Evolutionary conservation across 2,113 vertebrate genomes (phyloP), one percentile per base, ranked within the genome.

Genomic region (Leptosomus discolor): DNA sequence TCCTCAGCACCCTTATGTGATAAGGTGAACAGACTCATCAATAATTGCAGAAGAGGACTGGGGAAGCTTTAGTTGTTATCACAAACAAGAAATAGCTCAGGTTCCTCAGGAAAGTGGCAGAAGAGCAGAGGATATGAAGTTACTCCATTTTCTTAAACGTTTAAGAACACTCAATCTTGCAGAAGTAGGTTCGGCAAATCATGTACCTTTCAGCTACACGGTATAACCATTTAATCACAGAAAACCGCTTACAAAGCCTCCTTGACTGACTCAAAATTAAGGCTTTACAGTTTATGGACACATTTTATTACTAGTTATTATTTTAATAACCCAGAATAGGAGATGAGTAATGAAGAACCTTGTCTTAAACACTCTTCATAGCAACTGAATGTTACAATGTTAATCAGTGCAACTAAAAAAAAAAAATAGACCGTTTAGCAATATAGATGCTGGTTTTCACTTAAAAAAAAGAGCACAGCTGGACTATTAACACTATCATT

Each of bases 111-210:
- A 90, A 56, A 77, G 29, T 22, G 8, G 19, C 43, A 70, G n/a
- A 78, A 50, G 4, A 39, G 23, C 34, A 85, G 51, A 83, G n/a
- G 16, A 76, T 24, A 71, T 1, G 7, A 67, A 85, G 9, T 7
- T 19, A 78, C 8, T 85, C 36, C 17, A 6, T 79, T 67, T 83
- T 45, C 27, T 41, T 71, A 5, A 74, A 69, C 34, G 30, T 11
- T 45, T 76, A 73, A 0, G 0, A 56, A 81, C 36, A 46, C 8
- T 26, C 27, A 27, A 1, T 29, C 50, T 73, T 61, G 36, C 23
- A 73, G 23, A 93, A 74, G 34, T 1, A 82, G 34, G 39, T 69
- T 87, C 29, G 69, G 20, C 36, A 77, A 86, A 92, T 24, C 12
- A 18, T 1, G 1, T 9, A 19, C 18, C 39, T 58, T 58, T 37